Evolutionary conservation across 2,113 vertebrate genomes (phyloP).

Genomic region (Oreochromis niloticus): DNA sequence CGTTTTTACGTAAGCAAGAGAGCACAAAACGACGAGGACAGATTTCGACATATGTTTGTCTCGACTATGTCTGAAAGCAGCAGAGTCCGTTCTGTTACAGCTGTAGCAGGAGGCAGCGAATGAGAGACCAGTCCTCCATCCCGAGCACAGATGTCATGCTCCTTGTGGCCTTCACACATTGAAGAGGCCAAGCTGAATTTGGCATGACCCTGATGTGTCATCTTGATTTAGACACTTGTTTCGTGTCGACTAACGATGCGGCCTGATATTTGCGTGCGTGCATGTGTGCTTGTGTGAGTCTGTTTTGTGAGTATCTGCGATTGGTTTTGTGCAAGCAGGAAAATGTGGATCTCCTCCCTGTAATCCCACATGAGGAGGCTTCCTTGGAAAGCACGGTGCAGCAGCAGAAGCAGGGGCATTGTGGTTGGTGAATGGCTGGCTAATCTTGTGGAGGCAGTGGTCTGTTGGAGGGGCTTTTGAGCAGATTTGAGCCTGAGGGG

Average conservation of each 20-base stretch:
- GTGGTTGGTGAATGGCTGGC: slow-evolving; percentile 51
- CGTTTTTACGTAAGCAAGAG: neutral
- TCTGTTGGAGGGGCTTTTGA: slow-evolving; percentile 47
- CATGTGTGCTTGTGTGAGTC: neutral
- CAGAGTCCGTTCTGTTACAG: slow-evolving; percentile 21
- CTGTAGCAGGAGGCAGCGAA: slow-evolving; percentile 25
- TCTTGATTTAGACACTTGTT: slow-evolving; percentile 54
- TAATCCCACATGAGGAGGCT: slow-evolving; percentile 54
- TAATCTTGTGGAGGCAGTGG: slow-evolving; percentile 61
- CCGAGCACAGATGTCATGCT: slow-evolving; percentile 52
- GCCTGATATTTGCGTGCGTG: slow-evolving; percentile 25
- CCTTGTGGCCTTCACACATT: slow-evolving; percentile 60
- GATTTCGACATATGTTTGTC: slow-evolving; percentile 29
- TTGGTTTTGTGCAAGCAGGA: slow-evolving; percentile 6
- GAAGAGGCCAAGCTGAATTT: slow-evolving; percentile 44
- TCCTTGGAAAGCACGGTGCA: slow-evolving; percentile 50
- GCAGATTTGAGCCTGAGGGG: slow-evolving; percentile 49
- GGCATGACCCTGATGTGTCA: slow-evolving; percentile 66
- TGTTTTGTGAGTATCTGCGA: neutral
- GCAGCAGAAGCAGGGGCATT: slow-evolving; percentile 45
- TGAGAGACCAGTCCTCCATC: slow-evolving; percentile 24
- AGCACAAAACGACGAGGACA: neutral
- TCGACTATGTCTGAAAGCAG: slow-evolving; percentile 34
- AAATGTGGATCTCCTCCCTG: slow-evolving; percentile 35
- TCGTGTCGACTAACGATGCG: slow-evolving; percentile 3